Base-by-base conservation (phyloP, 2,888 invertebrate genomes). In the Drosophila prolongata region DNA sequence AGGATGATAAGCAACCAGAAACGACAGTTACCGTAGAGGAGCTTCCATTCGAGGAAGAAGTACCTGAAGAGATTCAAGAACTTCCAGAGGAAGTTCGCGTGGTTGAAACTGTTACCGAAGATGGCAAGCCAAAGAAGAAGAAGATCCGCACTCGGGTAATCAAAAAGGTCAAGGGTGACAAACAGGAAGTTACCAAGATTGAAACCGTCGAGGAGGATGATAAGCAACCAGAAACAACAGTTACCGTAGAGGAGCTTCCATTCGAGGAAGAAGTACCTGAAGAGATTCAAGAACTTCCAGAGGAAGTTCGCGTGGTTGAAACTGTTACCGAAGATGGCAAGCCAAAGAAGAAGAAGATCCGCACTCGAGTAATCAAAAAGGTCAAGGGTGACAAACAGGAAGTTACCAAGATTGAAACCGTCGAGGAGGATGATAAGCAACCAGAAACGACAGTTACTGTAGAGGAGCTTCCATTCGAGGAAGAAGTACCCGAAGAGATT, bases 91-190 rank as follows among this genome's bases (percentile, higher is more conserved):
- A 77, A 13, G 60, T 77, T 6, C 70, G 62, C 14, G 65, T 77
- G 1, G 30, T 75, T 35, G 77, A 77, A 77, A 52, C 68, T 1
- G 30, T 77, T 0, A 14, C 62, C 2, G 77, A 75, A 60, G 77
- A 77, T 10, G 77, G 77, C 13, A 75, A 71, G 34, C 75, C 75
- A 0, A 77, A 62, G 46, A 77, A 75, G 59, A 77, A 68, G 59
- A 77, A 68, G 68, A 77, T 77, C 8, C 75, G 77, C 11, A 77
- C 77, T n/a, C 77, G 77, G 6, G 60, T 77, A 3, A 77, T 77
- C 55, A 77, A 77, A 44, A 77, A 77, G 65, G 53, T 69, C 14
- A 77, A 76, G 68, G 76, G 76, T 13, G 72, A 62, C 46, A 76
- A 72, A n/a, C 76, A 76, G 56, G 76, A 76, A 43, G 66, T 77